Conservation (phyloP, 2,797 vertebrate genomes). For the Gymnoscopelus microlampas region DNA sequence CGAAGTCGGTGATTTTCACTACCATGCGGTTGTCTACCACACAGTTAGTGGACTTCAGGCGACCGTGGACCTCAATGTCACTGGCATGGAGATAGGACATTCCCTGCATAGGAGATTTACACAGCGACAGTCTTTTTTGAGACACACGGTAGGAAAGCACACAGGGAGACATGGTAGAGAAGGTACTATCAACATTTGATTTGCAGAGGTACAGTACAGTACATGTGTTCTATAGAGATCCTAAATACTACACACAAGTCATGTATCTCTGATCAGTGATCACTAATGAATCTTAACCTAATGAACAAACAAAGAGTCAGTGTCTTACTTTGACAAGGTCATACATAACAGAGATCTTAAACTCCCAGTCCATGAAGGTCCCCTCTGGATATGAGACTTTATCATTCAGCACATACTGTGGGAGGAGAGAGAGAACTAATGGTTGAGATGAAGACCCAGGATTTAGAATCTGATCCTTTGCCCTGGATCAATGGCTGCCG, state of each 20-base stretch:
- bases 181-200: no score
- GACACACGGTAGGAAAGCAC: no score
- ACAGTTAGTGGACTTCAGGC: slow-evolving; percentile 97
- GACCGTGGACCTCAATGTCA: slow-evolving; percentile 93
- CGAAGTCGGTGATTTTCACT: slow-evolving; percentile 97
- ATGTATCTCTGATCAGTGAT: no score
- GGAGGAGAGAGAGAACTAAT: slow-evolving; percentile 1
- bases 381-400: slow-evolving; percentile 94
- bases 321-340: slow-evolving; percentile 94
- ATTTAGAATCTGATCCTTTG: no score
- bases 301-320: neutral
- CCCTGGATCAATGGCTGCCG: no score
- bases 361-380: slow-evolving; percentile 98
- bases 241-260: no score
- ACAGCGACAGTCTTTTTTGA: neutral
- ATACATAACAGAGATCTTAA: slow-evolving; percentile 96
- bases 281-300: no score
- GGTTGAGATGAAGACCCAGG: no score
- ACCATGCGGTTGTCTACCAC: slow-evolving; percentile 97
- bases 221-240: no score
- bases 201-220: no score
- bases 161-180: no score
- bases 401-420: slow-evolving; percentile 93
- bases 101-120: slow-evolving; percentile 79
- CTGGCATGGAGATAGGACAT: slow-evolving; percentile 98